Evolutionary conservation across 30 jellyfish, hydroid and myxozoan genomes (phyloP), one percentile per base, ranked within the genome.

Genomic region (Nemopilema nomurai): DNA sequence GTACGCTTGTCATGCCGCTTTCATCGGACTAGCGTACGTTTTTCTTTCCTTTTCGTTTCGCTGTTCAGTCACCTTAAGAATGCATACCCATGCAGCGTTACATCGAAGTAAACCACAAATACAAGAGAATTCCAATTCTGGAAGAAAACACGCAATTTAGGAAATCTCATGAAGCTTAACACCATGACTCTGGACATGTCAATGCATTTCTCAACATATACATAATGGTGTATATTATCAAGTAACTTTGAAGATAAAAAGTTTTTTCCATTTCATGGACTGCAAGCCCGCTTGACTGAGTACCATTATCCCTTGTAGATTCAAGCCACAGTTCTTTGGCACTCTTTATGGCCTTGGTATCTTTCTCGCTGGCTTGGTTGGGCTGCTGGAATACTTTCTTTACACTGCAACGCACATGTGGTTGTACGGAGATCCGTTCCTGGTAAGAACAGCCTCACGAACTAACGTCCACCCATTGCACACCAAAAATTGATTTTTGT

Each of bases 21-120:
- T 89, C 75, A 81, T 91, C 71, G 98, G 98, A 4, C 66, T 76
- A 27, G 98, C 98, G 98, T 91, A 87, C 72, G 98, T 90, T 20
- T 7, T 19, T 17, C 6, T 30, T 62, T 64, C 23, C 9, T 13
- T 79, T 63, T 79, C 67, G 17, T 67, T n/a, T 70, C 83, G 28
- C n/a, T n/a, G n/a, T n/a, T n/a, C n/a, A n/a, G n/a, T n/a, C n/a
- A n/a, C n/a, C n/a, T n/a, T n/a, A n/a, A n/a, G n/a, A n/a, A n/a
- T n/a, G n/a, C n/a, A n/a, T n/a, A 51, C 67, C 16, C 67, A 51
- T 51, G 67, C 67, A 51, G 20, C 20, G 67, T 20, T 16, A 20
- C 67, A n/a, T n/a, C n/a, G n/a, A n/a, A n/a, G n/a, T n/a, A n/a
- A n/a, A n/a, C n/a, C n/a, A n/a, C n/a, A n/a, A n/a, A n/a, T n/a